Conservation (phyloP, 2,888 invertebrate species). For the Ferdinandea cuprea region DNA sequence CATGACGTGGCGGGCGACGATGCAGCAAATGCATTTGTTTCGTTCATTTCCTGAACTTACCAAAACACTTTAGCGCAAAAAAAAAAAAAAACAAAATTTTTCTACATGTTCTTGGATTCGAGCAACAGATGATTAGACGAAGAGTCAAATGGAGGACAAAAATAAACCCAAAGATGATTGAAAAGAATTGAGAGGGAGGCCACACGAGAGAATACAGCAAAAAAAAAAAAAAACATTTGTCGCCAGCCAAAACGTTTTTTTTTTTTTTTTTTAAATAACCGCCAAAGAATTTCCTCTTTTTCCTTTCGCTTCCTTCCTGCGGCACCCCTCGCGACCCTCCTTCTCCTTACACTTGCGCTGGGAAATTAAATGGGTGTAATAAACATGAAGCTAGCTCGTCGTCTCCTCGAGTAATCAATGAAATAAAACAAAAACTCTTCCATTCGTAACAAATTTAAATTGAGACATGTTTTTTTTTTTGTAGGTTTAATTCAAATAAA, state of each 20-base stretch:
- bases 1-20: too few relatives aligned
- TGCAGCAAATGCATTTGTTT: constrained; percentile 16
- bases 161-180: constrained; percentile 65
- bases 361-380: constrained; percentile 1
- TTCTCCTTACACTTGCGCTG: constrained; percentile 34
- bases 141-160: constrained; percentile 51
- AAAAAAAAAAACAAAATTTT: background rate
- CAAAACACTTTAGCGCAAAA: constrained; percentile 26
- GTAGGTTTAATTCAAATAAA: too few relatives aligned
- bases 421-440: background rate
- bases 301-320: constrained; percentile 29
- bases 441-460: constrained; percentile 1
- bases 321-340: constrained; percentile 11
- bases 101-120: constrained; percentile 23
- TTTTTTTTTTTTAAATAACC: constrained; percentile 43
- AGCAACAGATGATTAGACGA: constrained; percentile 38
- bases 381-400: background rate
- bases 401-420: constrained; percentile 23
- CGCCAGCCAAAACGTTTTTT: constrained; percentile 36
- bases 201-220: constrained; percentile 12
- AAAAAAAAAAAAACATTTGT: constrained; percentile 37
- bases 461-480: background rate
- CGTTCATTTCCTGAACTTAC: constrained; percentile 32
- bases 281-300: constrained; percentile 16
- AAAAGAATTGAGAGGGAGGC: constrained; percentile 64